Evolutionary conservation across 1,140 invertebrate genomes (phyloP).

Genomic region (Cecropterus lyciades): DNA sequence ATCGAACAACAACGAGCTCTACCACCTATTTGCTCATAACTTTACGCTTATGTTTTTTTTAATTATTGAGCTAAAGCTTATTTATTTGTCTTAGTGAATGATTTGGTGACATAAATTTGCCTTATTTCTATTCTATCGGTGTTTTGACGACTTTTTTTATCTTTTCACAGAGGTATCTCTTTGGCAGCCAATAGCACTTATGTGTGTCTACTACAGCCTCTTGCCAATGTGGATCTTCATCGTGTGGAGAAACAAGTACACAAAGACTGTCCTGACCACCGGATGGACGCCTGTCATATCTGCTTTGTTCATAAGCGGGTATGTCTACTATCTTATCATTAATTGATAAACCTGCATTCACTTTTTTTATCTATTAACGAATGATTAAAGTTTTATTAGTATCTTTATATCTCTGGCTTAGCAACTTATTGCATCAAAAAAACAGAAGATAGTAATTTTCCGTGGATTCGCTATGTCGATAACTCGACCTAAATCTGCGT

Average conservation of each 20-base stretch:
- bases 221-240: slow-evolving; percentile 92
- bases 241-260: slow-evolving; percentile 91
- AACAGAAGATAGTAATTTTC: neutral
- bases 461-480: neutral
- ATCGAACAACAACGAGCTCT: no score
- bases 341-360: neutral
- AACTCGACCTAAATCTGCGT: neutral
- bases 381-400: neutral
- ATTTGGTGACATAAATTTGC: no score
- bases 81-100: no score
- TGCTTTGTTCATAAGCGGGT: slow-evolving; percentile 95
- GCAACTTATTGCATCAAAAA: neutral
- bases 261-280: slow-evolving; percentile 90
- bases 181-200: slow-evolving; percentile 88
- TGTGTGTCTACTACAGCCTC: slow-evolving; percentile 88
- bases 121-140: no score
- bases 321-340: slow-evolving; percentile 43
- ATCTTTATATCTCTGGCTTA: neutral
- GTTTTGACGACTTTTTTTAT: neutral
- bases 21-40: no score
- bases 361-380: neutral
- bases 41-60: no score
- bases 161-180: slow-evolving; percentile 83
- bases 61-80: no score
- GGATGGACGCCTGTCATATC: slow-evolving; percentile 95